Conservation (phyloP, 2,797 vertebrate species). For the Coluber constrictor region DNA sequence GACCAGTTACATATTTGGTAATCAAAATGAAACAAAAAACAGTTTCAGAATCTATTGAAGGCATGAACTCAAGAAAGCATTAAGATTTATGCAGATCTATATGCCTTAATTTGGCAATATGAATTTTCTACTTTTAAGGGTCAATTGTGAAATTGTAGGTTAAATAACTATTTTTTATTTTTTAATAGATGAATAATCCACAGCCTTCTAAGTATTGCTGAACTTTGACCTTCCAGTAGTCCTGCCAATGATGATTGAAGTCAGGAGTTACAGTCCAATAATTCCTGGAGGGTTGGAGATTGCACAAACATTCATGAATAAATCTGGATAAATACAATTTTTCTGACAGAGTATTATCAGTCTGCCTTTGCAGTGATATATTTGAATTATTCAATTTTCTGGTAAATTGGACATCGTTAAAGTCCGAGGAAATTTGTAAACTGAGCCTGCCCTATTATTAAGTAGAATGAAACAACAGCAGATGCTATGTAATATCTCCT, state of each 20-base stretch:
- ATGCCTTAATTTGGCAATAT: not conserved
- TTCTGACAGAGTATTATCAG: not conserved
- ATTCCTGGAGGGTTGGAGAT: not conserved
- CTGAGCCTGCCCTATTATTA: not conserved
- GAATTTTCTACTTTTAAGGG: too few species aligned
- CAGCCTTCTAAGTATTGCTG: not conserved
- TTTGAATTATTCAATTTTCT: not conserved
- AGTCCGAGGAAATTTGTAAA: not conserved
- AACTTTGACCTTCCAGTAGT: not conserved
- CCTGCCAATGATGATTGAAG: not conserved
- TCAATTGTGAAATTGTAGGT: not conserved
- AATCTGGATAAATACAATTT: not conserved
- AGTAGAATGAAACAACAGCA: not conserved
- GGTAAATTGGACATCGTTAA: not conserved
- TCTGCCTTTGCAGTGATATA: not conserved
- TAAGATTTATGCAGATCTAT: not conserved
- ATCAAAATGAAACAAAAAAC: not conserved
- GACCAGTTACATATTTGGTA: not conserved
- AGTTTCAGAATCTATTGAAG: not conserved
- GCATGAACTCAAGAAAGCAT: not conserved
- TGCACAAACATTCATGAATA: not conserved
- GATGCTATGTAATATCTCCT: not conserved
- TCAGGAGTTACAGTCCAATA: not conserved
- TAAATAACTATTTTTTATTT: not conserved
- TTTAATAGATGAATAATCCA: not conserved